Base-by-base conservation (phyloP, 1,140 invertebrate species). In the Mamestra configurata region DNA sequence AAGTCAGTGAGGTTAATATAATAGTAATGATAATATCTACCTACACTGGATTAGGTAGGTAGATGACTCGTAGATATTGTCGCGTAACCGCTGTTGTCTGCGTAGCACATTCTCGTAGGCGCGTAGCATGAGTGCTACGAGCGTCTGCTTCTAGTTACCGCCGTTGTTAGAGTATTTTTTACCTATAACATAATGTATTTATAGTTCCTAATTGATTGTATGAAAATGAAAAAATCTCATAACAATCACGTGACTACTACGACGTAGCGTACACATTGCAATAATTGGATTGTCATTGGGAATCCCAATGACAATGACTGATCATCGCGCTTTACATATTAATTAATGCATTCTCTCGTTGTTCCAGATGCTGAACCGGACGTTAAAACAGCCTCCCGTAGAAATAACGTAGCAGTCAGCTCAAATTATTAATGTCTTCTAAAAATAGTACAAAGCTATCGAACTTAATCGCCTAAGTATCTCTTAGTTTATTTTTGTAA, bases 281-380 rank as follows among this genome's bases (percentile, higher is more conserved):
- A 64, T 40, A 64, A 64, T 40, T 64, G 35, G 35, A 40, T n/a
- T 68, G 40, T 46, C 64, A 27, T 66, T 46, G n/a, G n/a, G n/a
- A 31, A 31, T 5, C 22, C 22, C 64, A 31, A 18, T 64, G 18
- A 66, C n/a, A 35, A 40, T 66, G 61, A 66, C 40, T 66, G 35
- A 66, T 66, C 61, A 66, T 40, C n/a, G 35, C 35, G 61, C 40
- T 66, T 64, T 40, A 66, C 35, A 66, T 66, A 66, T 70, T 46
- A 20, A 66, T 66, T 18, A 70, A 64, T 70, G 31, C 31, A 61
- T 43, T 59, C 43, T 31, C 40, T 72, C 18, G 85, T 93, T 93
- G 91, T 94, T 94, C 84, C 92, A 94, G 93, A 94, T 94, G 93
- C 88, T 93, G 73, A 89, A 90, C 86, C 92, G 93, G 92, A 94